Conservation (phyloP, 1,140 invertebrate species). For the Linepithema humile region DNA sequence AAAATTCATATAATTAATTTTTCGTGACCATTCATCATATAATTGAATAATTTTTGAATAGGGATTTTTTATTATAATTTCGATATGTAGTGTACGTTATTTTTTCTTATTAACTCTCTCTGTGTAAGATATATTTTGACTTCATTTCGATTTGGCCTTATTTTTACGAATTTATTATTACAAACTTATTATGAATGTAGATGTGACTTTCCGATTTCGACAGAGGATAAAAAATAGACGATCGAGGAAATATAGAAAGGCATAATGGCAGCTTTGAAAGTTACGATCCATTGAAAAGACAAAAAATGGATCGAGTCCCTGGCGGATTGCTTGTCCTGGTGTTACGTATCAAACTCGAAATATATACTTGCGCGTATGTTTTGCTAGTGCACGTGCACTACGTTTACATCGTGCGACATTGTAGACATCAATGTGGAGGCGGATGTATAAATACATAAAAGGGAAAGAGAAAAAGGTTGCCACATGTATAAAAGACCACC, state of each 20-base stretch:
- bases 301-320: slow-evolving; percentile 30
- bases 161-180: too few species aligned
- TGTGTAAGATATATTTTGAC: too few species aligned
- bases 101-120: too few species aligned
- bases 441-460: neutral
- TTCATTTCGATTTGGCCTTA: too few species aligned
- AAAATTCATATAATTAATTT: too few species aligned
- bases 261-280: neutral
- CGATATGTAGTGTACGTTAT: too few species aligned
- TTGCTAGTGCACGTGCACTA: neutral
- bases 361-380: neutral
- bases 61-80: too few species aligned
- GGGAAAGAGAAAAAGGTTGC: neutral
- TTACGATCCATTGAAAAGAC: neutral
- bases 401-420: neutral
- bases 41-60: too few species aligned
- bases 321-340: neutral
- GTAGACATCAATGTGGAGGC: slow-evolving; percentile 16
- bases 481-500: slow-evolving; percentile 9
- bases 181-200: too few species aligned
- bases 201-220: neutral
- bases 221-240: neutral
- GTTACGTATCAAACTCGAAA: neutral
- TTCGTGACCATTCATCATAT: too few species aligned
- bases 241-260: neutral